Base-by-base conservation (phyloP, 2,888 invertebrate species). In the Machimus rusticus region DNA sequence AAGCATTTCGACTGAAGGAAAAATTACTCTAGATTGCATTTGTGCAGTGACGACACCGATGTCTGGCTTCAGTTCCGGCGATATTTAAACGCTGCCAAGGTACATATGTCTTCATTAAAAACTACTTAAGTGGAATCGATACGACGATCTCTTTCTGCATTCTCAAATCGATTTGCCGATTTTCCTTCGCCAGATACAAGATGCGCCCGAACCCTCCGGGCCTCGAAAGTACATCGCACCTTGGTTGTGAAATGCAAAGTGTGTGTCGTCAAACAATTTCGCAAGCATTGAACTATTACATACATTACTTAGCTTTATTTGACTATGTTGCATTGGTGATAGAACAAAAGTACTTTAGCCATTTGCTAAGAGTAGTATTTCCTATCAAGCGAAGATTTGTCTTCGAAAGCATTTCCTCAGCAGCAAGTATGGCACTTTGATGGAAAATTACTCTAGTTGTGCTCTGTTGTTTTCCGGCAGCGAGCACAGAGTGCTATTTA, bases 91-190 rank as follows among this genome's bases (percentile, higher is more conserved):
- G 81, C 55, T 51, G 6, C 81, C 46, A 28, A 55, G 37, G 46
- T 81, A 81, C 81, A 81, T 81, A 81, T 81, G 81, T 81, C 81
- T 81, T 81, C 81, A 81, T 81, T 81, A 81, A 81, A 81, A 81
- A 81, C 55, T 81, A 81, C 81, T 81, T 81, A 55, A 55, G 34
- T 55, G 34, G 34, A 81, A 81, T 57, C 81, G 81, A 46, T 46
- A 34, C 81, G 55, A 55, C 81, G 37, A 81, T 81, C 55, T 81
- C 81, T 28, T 55, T 55, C 34, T 81, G 55, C 81, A 81, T 55
- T 81, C 34, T 31, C 28, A 16, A 55, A 81, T 81, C 81, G 81
- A 81, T 81, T 81, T 81, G 14, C 34, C 55, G 23, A 23, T 55
- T 66, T 66, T n/a, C 66, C 12, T 66, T 66, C 66, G 55, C 57